Conservation (phyloP, 2,797 vertebrate genomes). For the Sebastes minor region DNA sequence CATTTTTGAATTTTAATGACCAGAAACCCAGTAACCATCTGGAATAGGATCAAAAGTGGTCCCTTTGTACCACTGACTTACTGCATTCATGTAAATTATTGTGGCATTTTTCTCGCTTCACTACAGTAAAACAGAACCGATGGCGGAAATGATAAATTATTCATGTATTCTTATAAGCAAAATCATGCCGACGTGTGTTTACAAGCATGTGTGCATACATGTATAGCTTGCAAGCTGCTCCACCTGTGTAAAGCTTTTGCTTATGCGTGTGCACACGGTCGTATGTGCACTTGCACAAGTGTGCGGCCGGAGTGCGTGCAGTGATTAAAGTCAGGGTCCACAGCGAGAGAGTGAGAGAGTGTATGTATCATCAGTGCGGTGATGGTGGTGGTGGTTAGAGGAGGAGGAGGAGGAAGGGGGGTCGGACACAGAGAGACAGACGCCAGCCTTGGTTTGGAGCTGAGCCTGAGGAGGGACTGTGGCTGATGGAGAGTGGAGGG, state of each 20-base stretch:
- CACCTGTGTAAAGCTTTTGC: constrained; percentile 60
- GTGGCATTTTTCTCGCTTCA: constrained; percentile 34
- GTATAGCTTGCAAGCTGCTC: constrained; percentile 40
- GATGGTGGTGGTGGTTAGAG: constrained; percentile 60
- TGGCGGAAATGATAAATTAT: constrained; percentile 56
- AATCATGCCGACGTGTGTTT: constrained; percentile 48
- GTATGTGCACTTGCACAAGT: constrained; percentile 45
- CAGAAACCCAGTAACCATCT: constrained; percentile 41
- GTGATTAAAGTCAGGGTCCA: constrained; percentile 61
- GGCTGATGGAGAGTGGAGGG: constrained; percentile 66
- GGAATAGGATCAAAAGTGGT: constrained; percentile 34
- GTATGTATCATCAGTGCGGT: constrained; percentile 67
- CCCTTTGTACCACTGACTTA: constrained; percentile 23
- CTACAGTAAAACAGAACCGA: constrained; percentile 22
- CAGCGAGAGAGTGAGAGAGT: constrained; percentile 42
- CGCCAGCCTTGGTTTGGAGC: constrained; percentile 80
- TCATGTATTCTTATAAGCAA: constrained; percentile 33
- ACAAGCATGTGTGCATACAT: constrained; percentile 38
- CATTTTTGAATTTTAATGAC: constrained; percentile 33
- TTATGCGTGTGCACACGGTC: background rate
- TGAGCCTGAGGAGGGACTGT: constrained; percentile 73
- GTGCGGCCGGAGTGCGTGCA: constrained; percentile 46
- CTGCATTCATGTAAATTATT: constrained; percentile 42
- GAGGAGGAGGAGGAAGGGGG: constrained; percentile 50
- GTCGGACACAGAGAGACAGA: constrained; percentile 74